Percentiles rank a stretch among this genome's conserved stretches.
These are phyloP conservation scores for Ambastaia sidthimunki DNA, from an alignment of 2,797 vertebrate species.

Conservation along the genomic window DNA sequence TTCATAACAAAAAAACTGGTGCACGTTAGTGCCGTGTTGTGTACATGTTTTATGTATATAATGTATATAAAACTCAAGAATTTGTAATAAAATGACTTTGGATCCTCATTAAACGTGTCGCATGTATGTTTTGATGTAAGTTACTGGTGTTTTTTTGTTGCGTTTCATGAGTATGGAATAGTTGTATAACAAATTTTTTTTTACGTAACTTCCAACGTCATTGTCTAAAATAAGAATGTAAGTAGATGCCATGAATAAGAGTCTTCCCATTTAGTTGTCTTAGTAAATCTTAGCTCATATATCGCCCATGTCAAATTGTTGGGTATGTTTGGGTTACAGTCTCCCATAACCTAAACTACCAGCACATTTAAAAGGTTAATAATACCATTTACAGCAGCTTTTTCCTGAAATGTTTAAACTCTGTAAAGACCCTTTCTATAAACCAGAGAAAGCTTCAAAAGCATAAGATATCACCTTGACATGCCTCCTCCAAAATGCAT, in stretches of 20 bases:
- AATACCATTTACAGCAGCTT: no score
- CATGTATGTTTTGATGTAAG: neutral
- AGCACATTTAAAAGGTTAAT: no score
- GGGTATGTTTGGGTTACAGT: no score
- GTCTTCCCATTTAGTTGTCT: neutral
- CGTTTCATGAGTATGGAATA: neutral
- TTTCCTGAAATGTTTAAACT: no score
- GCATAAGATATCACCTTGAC: no score
- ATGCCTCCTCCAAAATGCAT: no score
- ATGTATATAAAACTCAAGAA: slow-evolving; percentile 73
- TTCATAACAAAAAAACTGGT: slow-evolving; percentile 48
- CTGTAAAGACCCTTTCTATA: no score
- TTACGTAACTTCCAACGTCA: no score
- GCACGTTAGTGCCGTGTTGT: slow-evolving; percentile 37
- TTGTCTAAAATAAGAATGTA: neutral
- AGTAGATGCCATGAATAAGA: neutral
- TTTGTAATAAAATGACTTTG: slow-evolving; percentile 65
- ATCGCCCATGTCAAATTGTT: no score
- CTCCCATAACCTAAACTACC: no score
- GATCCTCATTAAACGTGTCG: neutral
- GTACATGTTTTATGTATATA: slow-evolving; percentile 71
- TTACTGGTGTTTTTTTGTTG: neutral
- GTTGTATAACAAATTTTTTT: no score
- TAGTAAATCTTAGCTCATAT: neutral
- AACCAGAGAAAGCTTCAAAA: no score